phyloP scores from a whole-genome alignment of 1,140 invertebrate species.

The Propsilocerus akamusi region DNA sequence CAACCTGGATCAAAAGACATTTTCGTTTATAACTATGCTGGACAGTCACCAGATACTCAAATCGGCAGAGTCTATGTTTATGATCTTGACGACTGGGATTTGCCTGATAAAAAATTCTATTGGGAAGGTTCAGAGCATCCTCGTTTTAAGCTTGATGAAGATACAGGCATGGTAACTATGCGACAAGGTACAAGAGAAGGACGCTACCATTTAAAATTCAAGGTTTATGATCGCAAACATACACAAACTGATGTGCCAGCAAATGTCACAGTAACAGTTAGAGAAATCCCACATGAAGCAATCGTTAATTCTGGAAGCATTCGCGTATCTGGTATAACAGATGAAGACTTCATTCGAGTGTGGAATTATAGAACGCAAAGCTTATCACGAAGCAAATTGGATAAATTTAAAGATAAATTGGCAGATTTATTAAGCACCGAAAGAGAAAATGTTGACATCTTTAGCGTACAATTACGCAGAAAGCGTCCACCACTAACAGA shows the following conservation, averaged over 20 bases:
- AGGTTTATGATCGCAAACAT: slow-evolving; percentile 85
- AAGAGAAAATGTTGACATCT: slow-evolving; percentile 83
- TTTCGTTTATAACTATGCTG: slow-evolving; percentile 91
- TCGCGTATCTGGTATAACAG: slow-evolving; percentile 80
- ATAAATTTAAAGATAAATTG: slow-evolving; percentile 73
- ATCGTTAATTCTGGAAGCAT: slow-evolving; percentile 90
- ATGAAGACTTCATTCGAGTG: slow-evolving; percentile 88
- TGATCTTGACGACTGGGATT: slow-evolving; percentile 94
- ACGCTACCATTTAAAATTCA: slow-evolving; percentile 68
- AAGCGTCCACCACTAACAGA: slow-evolving; percentile 81
- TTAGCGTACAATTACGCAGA: slow-evolving; percentile 76
- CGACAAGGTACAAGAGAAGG: slow-evolving; percentile 75
- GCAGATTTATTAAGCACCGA: slow-evolving; percentile 67
- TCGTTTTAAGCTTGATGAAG: slow-evolving; percentile 71
- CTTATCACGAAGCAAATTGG: slow-evolving; percentile 68
- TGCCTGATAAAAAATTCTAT: slow-evolving; percentile 92
- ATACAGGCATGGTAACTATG: slow-evolving; percentile 92
- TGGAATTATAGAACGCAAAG: slow-evolving; percentile 80
- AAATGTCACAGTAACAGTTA: slow-evolving; percentile 82
- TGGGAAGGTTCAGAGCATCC: slow-evolving; percentile 70
- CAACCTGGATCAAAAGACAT: slow-evolving; percentile 90
- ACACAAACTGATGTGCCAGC: slow-evolving; percentile 80
- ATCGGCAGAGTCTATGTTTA: slow-evolving; percentile 92
- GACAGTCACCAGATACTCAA: slow-evolving; percentile 76
- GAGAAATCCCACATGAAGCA: slow-evolving; percentile 87